Percentiles rank a stretch among this genome's conserved stretches.
These are phyloP conservation scores for Cetonia aurata DNA, from an alignment of 2,888 invertebrate species.

Conservation along the genomic window DNA sequence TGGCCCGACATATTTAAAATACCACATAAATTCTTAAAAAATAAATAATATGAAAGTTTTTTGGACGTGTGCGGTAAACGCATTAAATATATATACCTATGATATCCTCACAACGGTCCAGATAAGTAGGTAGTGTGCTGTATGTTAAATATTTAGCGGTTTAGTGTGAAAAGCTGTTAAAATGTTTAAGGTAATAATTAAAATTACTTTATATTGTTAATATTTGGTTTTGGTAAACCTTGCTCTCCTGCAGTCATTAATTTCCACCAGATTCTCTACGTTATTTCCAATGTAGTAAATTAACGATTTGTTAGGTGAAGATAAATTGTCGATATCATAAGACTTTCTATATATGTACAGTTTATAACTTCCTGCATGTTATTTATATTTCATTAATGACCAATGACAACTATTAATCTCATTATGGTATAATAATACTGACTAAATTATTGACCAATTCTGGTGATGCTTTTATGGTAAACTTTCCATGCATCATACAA, in stretches of 20 bases:
- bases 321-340: constrained; percentile 6
- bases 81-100: constrained; percentile 58
- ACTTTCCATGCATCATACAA: constrained; percentile 6
- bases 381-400: constrained; percentile 39
- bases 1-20: constrained; percentile 41
- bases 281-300: background rate
- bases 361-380: constrained; percentile 31
- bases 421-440: constrained; percentile 26
- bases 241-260: background rate
- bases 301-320: constrained; percentile 2
- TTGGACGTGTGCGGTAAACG: constrained; percentile 59
- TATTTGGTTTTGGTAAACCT: background rate
- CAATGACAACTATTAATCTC: constrained; percentile 34
- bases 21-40: constrained; percentile 56
- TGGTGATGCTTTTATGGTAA: constrained; percentile 24
- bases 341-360: constrained; percentile 8
- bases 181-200: background rate
- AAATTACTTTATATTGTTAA: background rate
- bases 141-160: too few relatives aligned
- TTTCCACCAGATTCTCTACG: background rate
- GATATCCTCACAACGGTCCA: constrained; percentile 50
- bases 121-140: constrained; percentile 43
- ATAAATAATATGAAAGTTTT: constrained; percentile 58
- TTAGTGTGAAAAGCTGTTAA: background rate
- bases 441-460: constrained; percentile 38